phyloP scores from a whole-genome alignment of 1,140 invertebrate genomes.

The Kradibia gibbosae region DNA sequence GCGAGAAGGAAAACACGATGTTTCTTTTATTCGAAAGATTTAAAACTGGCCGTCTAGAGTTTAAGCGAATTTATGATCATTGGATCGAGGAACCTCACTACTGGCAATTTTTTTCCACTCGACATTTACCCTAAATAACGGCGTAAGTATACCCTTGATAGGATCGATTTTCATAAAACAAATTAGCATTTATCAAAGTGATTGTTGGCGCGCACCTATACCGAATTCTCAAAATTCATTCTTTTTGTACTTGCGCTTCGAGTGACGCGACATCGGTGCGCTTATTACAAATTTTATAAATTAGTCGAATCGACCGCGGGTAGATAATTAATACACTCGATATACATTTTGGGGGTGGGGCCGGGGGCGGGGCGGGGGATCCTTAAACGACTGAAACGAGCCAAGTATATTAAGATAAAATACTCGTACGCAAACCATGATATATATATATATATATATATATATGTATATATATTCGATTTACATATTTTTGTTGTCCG shows the following conservation, averaged over 20 bases:
- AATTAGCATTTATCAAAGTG: neutral
- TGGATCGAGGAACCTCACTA: neutral
- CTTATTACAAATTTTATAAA: too few relatives aligned
- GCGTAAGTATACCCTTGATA: neutral
- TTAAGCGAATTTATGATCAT: conserved; percentile 24
- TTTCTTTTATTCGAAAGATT: conserved; percentile 22
- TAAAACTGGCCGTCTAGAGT: neutral
- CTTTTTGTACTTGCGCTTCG: too few relatives aligned
- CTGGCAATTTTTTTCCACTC: neutral
- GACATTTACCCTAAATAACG: conserved; percentile 9
- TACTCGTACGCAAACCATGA: too few relatives aligned
- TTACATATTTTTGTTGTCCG: neutral
- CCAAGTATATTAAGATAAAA: neutral
- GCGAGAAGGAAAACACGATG: conserved; percentile 21
- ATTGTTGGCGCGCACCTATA: neutral
- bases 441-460: too few relatives aligned
- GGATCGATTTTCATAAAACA: neutral
- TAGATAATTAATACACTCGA: too few relatives aligned
- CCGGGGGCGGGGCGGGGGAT: too few relatives aligned
- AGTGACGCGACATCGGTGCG: too few relatives aligned
- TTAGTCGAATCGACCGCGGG: too few relatives aligned
- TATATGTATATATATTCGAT: neutral
- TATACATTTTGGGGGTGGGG: too few relatives aligned
- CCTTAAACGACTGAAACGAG: neutral
- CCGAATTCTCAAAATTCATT: too few relatives aligned